These are phyloP conservation scores for Rhopilema esculentum DNA, from an alignment of 30 jellyfish, hydroid and myxozoan genomes.

Conservation along the genomic window DNA sequence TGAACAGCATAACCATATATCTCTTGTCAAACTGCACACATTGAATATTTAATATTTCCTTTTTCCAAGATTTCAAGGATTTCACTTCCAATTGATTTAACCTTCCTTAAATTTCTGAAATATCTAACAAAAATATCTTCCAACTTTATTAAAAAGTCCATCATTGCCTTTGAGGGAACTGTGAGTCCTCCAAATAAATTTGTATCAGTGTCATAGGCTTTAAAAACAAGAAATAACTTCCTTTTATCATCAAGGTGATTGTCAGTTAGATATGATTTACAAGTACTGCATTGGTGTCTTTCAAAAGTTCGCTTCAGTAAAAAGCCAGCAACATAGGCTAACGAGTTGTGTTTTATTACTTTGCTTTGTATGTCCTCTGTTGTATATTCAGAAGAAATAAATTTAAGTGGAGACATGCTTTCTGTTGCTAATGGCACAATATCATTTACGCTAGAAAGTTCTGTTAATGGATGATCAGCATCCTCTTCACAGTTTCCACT, in stretches of 20 bases:
- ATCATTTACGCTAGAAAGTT: too few species aligned
- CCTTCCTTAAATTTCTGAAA: neutral
- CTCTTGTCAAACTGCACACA: neutral
- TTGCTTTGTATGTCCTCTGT: conserved; percentile 1
- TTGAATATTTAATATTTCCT: neutral
- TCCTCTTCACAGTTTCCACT: conserved; percentile 34
- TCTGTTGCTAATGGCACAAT: too few species aligned
- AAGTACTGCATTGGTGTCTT: conserved; percentile 16
- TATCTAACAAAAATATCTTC: conserved; percentile 24
- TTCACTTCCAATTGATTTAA: conserved; percentile 17
- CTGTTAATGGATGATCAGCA: neutral
- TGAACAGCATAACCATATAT: neutral
- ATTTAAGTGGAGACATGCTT: neutral
- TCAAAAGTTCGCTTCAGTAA: neutral
- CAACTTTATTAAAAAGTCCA: neutral
- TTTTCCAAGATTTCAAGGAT: conserved; percentile 14
- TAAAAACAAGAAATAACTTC: conserved; percentile 16
- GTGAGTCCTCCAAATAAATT: conserved; percentile 16
- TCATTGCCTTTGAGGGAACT: conserved; percentile 29
- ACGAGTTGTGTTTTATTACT: conserved; percentile 23
- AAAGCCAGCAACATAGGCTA: conserved; percentile 43
- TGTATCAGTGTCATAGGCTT: conserved; percentile 42
- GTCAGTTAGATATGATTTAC: neutral
- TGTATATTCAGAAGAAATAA: neutral
- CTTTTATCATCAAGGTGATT: neutral